These are phyloP conservation scores for Merodon equestris DNA, from an alignment of 2,888 invertebrate species.

Conservation along the genomic window DNA sequence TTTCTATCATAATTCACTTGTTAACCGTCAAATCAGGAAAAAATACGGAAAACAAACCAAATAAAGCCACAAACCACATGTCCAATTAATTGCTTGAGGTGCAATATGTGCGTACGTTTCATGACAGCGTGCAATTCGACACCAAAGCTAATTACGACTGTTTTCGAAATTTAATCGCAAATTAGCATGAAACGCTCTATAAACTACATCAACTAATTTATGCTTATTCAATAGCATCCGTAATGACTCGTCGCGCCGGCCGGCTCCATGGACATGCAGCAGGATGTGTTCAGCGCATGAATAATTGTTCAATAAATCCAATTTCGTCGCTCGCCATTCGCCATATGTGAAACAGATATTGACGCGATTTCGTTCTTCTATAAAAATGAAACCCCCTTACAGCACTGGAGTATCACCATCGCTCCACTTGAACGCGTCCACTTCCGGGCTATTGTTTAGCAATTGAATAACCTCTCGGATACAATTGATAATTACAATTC, in stretches of 20 bases:
- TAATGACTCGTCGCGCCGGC: slow-evolving; percentile 10
- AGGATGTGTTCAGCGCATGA: no score
- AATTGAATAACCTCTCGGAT: slow-evolving; percentile 22
- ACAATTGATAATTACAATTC: slow-evolving; percentile 44
- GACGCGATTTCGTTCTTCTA: not conserved
- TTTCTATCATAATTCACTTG: no score
- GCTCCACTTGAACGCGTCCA: no score
- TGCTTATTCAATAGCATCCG: slow-evolving; percentile 34
- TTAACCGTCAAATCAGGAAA: no score
- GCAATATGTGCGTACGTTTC: no score
- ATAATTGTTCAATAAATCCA: no score
- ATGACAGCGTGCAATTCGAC: not conserved
- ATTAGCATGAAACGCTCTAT: slow-evolving; percentile 25
- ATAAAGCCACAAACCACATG: no score
- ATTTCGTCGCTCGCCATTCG: no score
- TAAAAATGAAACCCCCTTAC: not conserved
- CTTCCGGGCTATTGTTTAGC: not conserved
- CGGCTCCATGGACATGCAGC: no score
- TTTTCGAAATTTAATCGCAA: slow-evolving; percentile 38
- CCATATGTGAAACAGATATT: slow-evolving; percentile 1
- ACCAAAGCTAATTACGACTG: slow-evolving; percentile 13
- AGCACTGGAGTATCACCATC: not conserved
- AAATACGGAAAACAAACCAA: no score
- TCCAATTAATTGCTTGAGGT: no score
- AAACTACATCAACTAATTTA: slow-evolving; percentile 29